phyloP scores from a whole-genome alignment of 2,113 vertebrate genomes.

The Excalfactoria chinensis region DNA sequence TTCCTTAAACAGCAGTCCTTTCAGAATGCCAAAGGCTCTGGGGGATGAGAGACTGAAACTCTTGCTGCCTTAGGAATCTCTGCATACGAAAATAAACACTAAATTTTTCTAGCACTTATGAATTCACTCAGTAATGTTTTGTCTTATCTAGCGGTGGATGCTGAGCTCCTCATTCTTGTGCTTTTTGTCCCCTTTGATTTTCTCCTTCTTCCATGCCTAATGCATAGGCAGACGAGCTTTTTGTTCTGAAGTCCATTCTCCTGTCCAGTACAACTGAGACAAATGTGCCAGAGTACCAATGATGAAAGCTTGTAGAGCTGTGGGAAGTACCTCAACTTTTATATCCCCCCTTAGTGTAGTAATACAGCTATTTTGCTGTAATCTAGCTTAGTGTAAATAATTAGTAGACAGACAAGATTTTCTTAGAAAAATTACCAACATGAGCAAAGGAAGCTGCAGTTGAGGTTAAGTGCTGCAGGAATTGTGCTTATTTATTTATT shows the following conservation, averaged over 20 bases:
- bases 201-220: neutral
- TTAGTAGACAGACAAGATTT: neutral
- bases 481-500: neutral
- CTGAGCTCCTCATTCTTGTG: neutral
- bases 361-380: neutral
- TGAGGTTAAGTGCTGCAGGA: neutral
- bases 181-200: neutral
- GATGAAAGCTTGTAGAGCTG: neutral
- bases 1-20: neutral
- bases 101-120: neutral
- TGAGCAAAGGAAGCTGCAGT: neutral
- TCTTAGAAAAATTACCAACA: neutral
- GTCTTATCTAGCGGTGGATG: neutral
- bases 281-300: neutral
- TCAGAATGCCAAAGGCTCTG: neutral
- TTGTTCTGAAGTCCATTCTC: neutral
- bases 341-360: neutral
- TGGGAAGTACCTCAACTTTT: neutral
- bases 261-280: neutral
- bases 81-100: neutral
- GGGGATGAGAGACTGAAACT: neutral
- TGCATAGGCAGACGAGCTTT: neutral
- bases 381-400: neutral
- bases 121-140: accelerated
- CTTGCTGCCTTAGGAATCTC: neutral